Evolutionary conservation across 2,113 vertebrate genomes (phyloP).

Genomic region (Brienomyrus brachyistius): DNA sequence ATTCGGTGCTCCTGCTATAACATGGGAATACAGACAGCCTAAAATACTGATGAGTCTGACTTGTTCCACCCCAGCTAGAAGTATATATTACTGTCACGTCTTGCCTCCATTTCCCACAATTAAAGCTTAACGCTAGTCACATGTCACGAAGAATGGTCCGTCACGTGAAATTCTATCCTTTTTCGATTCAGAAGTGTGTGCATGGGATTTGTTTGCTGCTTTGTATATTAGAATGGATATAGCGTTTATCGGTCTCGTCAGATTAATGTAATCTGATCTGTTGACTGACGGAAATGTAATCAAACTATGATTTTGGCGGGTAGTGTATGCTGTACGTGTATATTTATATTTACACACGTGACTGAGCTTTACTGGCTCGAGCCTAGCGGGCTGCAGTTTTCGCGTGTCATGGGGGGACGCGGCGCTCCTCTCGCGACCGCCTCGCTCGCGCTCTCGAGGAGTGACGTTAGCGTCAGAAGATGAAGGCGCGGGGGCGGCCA

Average conservation of each 20-base stretch:
- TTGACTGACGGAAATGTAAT: background rate
- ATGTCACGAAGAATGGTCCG: background rate
- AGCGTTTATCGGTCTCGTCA: background rate
- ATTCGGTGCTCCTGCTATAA: background rate
- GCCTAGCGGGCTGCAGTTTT: background rate
- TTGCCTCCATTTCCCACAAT: background rate
- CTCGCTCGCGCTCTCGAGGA: background rate
- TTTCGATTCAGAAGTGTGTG: background rate
- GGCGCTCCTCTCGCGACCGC: background rate
- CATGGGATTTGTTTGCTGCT: background rate
- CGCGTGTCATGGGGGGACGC: background rate
- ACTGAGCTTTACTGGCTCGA: background rate
- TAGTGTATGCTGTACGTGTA: background rate
- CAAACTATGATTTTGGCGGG: background rate
- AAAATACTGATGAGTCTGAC: background rate
- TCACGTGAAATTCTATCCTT: background rate
- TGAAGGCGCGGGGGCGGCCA: conserved; percentile 7
- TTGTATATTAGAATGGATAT: background rate
- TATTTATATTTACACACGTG: background rate
- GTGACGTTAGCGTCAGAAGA: background rate
- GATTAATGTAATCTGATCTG: background rate
- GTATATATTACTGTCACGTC: background rate
- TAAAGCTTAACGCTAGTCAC: background rate
- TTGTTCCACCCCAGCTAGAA: background rate
- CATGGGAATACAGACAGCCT: background rate